Conservation (phyloP, 2,888 invertebrate species). For the Lepidochitona cinerea region DNA sequence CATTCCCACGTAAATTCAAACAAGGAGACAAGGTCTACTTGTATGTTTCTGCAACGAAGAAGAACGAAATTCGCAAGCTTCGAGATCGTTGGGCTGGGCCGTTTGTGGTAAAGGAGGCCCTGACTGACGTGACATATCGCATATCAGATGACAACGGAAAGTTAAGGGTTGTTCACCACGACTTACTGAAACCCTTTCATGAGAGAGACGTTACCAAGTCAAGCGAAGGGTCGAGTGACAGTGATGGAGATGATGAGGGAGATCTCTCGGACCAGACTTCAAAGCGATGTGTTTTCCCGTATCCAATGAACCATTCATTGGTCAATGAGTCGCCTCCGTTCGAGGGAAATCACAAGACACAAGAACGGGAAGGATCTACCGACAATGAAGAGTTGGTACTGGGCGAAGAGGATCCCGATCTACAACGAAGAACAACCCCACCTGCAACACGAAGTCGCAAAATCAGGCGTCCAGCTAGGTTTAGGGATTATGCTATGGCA, state of each 20-base stretch:
- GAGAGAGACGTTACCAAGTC: background rate
- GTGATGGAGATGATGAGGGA: background rate
- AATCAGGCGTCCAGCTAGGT: too few species aligned
- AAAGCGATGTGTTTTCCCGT: too few species aligned
- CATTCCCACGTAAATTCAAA: background rate
- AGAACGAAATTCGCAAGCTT: slow-evolving; percentile 6
- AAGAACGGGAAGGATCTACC: too few species aligned
- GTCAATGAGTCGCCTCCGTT: too few species aligned
- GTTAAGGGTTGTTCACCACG: background rate
- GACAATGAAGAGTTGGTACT: too few species aligned
- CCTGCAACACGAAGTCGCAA: too few species aligned
- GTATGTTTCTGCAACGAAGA: background rate
- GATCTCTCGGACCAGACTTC: too few species aligned
- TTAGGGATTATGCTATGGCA: too few species aligned
- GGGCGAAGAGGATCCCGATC: too few species aligned
- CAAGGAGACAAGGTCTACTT: background rate
- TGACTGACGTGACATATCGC: background rate
- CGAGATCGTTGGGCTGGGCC: slow-evolving; percentile 14
- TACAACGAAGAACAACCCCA: too few species aligned
- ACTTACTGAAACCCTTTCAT: background rate
- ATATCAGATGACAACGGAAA: background rate
- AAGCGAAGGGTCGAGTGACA: background rate
- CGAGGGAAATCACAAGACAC: too few species aligned
- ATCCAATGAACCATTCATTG: too few species aligned
- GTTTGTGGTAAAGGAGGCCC: background rate